phyloP scores from a whole-genome alignment of 1,140 invertebrate species.

The Mercenaria mercenaria region DNA sequence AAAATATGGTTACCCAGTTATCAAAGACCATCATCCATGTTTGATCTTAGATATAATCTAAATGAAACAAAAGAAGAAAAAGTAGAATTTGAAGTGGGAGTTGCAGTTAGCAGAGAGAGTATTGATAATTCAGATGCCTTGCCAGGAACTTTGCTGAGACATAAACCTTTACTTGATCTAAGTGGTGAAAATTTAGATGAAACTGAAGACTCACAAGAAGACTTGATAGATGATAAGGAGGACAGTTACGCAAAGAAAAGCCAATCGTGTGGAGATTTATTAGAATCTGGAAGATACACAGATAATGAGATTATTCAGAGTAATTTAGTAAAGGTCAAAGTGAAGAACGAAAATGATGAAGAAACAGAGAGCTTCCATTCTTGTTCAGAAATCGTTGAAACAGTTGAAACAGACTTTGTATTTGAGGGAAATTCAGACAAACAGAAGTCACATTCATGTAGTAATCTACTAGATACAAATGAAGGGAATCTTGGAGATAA shows the following conservation, averaged over 20 bases:
- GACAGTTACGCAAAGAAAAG: not conserved
- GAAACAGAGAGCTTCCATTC: conserved; percentile 24
- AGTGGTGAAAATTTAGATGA: conserved; percentile 57
- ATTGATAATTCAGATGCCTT: not conserved
- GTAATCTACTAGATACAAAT: conserved; percentile 1
- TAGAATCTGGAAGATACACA: conserved; percentile 25
- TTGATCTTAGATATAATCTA: conserved; percentile 18
- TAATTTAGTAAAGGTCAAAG: not conserved
- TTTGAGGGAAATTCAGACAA: not conserved
- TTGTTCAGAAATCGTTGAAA: not conserved
- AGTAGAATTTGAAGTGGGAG: not conserved
- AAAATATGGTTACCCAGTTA: not conserved
- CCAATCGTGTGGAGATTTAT: conserved; percentile 49
- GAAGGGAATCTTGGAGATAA: not conserved
- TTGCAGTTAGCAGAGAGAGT: not conserved
- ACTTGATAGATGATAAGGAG: not conserved
- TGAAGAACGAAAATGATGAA: not conserved
- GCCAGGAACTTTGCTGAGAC: conserved; percentile 33
- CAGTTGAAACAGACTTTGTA: not conserved
- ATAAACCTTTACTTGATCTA: conserved; percentile 56
- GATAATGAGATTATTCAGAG: not conserved
- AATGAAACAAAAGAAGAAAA: not conserved
- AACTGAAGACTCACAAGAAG: conserved; percentile 30
- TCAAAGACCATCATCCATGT: conserved; percentile 33
- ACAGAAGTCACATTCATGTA: conserved; percentile 32